Conservation (phyloP, 2,113 vertebrate species). For the Halcyon senegalensis region DNA sequence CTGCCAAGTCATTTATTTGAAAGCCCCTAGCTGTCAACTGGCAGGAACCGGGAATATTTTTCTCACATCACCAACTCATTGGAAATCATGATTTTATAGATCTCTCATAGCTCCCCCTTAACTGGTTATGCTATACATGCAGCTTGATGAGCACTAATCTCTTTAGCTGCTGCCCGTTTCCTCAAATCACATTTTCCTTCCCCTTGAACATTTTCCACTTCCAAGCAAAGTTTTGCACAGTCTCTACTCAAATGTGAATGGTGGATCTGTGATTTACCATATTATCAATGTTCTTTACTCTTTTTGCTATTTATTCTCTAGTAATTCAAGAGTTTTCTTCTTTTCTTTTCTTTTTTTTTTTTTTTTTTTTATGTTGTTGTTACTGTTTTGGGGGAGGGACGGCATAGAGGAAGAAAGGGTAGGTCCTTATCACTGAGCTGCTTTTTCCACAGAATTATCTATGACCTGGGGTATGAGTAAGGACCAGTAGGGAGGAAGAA, state of each 20-base stretch:
- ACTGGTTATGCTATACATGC: background rate
- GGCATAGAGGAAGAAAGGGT: background rate
- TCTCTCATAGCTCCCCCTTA: background rate
- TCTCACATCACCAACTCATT: background rate
- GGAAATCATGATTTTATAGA: background rate
- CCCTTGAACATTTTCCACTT: background rate
- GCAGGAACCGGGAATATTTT: background rate
- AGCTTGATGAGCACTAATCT: background rate
- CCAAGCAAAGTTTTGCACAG: background rate
- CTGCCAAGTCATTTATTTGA: background rate
- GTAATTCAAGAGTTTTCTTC: fast-evolving
- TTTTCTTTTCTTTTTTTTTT: background rate
- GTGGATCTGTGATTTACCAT: background rate
- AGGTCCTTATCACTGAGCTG: background rate
- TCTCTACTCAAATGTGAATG: background rate
- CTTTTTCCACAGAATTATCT: background rate
- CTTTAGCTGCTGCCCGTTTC: background rate
- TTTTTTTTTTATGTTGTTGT: background rate
- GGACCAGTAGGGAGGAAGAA: background rate
- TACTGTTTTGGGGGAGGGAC: fast-evolving
- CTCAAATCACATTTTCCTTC: slow-evolving; percentile 11
- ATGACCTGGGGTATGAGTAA: background rate
- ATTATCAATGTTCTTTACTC: background rate
- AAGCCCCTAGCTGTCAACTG: background rate
- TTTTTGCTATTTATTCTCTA: background rate